These are phyloP conservation scores for Paramacrobiotus metropolitanus DNA, from an alignment of 1,140 invertebrate species.

Conservation along the genomic window DNA sequence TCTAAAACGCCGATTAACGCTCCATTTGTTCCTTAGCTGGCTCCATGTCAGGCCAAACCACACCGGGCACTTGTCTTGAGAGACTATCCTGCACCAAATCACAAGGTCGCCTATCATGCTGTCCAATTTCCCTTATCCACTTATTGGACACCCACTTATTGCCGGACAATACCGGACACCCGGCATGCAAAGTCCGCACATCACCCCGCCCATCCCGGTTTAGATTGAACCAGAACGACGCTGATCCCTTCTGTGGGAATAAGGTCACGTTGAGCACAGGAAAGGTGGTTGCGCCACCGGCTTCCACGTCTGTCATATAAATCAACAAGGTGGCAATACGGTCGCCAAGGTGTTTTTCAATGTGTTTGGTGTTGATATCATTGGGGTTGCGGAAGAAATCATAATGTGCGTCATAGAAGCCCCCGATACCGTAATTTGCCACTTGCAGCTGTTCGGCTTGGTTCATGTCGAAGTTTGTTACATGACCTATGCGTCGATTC, in stretches of 20 bases:
- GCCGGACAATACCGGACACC: conserved; percentile 28
- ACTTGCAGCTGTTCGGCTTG: conserved; percentile 13
- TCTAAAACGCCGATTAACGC: too few relatives aligned
- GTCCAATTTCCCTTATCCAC: conserved; percentile 11
- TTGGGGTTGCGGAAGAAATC: conserved; percentile 19
- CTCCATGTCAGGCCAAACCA: background rate
- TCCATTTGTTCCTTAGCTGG: too few relatives aligned
- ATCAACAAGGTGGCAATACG: conserved; percentile 79
- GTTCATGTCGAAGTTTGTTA: conserved; percentile 7
- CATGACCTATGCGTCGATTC: background rate
- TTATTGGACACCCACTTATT: conserved; percentile 25
- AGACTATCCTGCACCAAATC: background rate
- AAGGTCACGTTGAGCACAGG: conserved; percentile 54
- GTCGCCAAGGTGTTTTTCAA: conserved; percentile 34
- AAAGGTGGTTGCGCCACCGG: conserved; percentile 86
- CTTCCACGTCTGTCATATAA: conserved; percentile 83
- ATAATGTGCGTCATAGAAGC: conserved; percentile 32
- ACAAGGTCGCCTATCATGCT: conserved; percentile 11
- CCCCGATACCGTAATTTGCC: conserved; percentile 30
- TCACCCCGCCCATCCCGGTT: conserved; percentile 23
- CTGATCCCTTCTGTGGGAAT: conserved; percentile 46
- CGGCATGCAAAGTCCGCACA: conserved; percentile 25
- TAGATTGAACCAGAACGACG: conserved; percentile 30
- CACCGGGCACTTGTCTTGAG: background rate
- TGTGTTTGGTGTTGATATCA: background rate